Conservation (phyloP, 2,113 vertebrate genomes). For the Corydoras maculifer region DNA sequence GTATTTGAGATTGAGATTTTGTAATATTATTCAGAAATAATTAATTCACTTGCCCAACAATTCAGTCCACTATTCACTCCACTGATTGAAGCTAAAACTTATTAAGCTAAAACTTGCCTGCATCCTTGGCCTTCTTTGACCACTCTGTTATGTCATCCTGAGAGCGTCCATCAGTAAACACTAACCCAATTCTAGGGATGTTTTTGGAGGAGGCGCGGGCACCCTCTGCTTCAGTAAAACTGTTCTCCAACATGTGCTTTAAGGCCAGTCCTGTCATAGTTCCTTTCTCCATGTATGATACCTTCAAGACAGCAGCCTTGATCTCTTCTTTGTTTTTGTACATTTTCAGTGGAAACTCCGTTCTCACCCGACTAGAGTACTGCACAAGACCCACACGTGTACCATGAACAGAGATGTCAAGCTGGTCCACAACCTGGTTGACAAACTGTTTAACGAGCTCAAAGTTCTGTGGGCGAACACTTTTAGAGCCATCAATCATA, state of each 20-base stretch:
- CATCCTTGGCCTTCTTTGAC: slow-evolving; percentile 85
- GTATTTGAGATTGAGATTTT: too few species aligned
- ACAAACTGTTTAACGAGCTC: slow-evolving; percentile 96
- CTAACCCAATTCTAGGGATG: slow-evolving; percentile 80
- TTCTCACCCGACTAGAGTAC: slow-evolving; percentile 90
- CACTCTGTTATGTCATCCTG: slow-evolving; percentile 92
- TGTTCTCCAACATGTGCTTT: slow-evolving; percentile 92
- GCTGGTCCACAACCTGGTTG: slow-evolving; percentile 87
- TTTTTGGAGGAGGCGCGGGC: slow-evolving; percentile 67
- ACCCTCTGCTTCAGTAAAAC: slow-evolving; percentile 83
- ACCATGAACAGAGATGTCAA: slow-evolving; percentile 82
- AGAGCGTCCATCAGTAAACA: slow-evolving; percentile 94
- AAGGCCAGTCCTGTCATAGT: slow-evolving; percentile 94
- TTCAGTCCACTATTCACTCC: too few species aligned
- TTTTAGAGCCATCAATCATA: slow-evolving; percentile 92
- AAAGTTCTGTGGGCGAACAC: slow-evolving; percentile 91
- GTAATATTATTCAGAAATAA: too few species aligned
- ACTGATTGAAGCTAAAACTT: too few species aligned
- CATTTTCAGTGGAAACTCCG: slow-evolving; percentile 87
- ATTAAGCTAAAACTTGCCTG: slow-evolving; percentile 60
- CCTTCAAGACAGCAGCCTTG: slow-evolving; percentile 83
- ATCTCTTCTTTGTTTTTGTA: slow-evolving; percentile 78
- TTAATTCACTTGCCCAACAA: too few species aligned
- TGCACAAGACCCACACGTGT: slow-evolving; percentile 89
- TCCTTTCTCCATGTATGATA: slow-evolving; percentile 97